These are phyloP conservation scores for Stichodactyla helianthus DNA, from an alignment of 64 coral and sea anemone species.

Conservation along the genomic window DNA sequence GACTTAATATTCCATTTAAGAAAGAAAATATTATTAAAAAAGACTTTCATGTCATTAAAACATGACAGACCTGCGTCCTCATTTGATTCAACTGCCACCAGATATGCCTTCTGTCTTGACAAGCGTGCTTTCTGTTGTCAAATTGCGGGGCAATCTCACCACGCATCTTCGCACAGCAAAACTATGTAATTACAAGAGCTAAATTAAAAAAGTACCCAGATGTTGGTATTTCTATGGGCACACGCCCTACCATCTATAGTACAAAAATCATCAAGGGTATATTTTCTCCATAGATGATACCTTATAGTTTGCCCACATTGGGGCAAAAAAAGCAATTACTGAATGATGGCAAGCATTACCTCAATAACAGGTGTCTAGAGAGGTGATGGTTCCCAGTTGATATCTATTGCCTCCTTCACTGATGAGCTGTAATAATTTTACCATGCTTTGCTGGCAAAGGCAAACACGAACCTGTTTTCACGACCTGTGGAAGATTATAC, in stretches of 20 bases:
- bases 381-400: constrained; percentile 2
- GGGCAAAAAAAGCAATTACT: not conserved
- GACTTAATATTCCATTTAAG: constrained; percentile 9
- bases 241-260: not conserved
- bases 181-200: not conserved
- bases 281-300: constrained; percentile 6
- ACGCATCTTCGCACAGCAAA: constrained; percentile 8
- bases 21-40: not conserved
- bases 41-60: not conserved
- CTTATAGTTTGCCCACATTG: constrained; percentile 3
- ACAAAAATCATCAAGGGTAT: not conserved
- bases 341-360: not conserved
- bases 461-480: not conserved
- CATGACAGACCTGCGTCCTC: not conserved
- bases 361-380: not conserved
- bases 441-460: not conserved
- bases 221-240: not conserved
- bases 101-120: not conserved
- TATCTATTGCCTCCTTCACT: not conserved
- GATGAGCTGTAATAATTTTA: not conserved
- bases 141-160: constrained; percentile 5
- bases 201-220: constrained; percentile 20
- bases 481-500: not conserved
- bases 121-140: constrained; percentile 4
- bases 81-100: constrained; percentile 11